Percentiles rank a stretch among this genome's conserved stretches.
phyloP scores from a whole-genome alignment of 2,888 invertebrate genomes.

The Eubasilissa splendida region DNA sequence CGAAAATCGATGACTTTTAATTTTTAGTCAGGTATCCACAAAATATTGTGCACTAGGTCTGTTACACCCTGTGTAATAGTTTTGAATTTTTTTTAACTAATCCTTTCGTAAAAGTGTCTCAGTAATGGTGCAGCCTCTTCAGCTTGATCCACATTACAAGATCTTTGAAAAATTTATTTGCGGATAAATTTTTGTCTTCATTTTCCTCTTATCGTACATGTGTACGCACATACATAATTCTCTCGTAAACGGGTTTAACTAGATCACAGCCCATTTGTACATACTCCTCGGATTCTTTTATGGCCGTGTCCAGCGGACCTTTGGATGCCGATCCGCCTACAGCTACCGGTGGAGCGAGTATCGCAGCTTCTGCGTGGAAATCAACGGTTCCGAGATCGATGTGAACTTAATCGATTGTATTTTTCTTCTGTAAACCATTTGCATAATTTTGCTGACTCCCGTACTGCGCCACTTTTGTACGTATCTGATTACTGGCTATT shows the following conservation, averaged over 20 bases:
- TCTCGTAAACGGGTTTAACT: slow-evolving; percentile 18
- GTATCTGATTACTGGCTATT: slow-evolving; percentile 1
- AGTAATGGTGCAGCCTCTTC: no score
- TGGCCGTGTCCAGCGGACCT: neutral
- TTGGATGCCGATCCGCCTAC: neutral
- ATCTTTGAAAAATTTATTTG: neutral
- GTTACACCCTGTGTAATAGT: no score
- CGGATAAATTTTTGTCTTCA: neutral
- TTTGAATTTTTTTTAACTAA: no score
- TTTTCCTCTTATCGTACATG: neutral
- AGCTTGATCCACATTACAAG: no score
- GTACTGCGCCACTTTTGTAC: slow-evolving; percentile 7
- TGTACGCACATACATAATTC: slow-evolving; percentile 9
- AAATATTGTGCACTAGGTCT: no score
- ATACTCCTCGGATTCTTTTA: neutral
- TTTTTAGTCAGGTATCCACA: no score
- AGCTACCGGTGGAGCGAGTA: neutral
- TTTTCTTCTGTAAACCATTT: neutral
- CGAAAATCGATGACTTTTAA: no score
- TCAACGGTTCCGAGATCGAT: neutral
- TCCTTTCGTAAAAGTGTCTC: no score
- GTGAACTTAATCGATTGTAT: neutral
- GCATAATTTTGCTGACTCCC: neutral
- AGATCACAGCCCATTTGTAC: slow-evolving; percentile 13
- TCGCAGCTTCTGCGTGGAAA: neutral